These are phyloP conservation scores for Desmodus rotundus DNA, from an alignment of 2,113 vertebrate species.

Conservation along the genomic window DNA sequence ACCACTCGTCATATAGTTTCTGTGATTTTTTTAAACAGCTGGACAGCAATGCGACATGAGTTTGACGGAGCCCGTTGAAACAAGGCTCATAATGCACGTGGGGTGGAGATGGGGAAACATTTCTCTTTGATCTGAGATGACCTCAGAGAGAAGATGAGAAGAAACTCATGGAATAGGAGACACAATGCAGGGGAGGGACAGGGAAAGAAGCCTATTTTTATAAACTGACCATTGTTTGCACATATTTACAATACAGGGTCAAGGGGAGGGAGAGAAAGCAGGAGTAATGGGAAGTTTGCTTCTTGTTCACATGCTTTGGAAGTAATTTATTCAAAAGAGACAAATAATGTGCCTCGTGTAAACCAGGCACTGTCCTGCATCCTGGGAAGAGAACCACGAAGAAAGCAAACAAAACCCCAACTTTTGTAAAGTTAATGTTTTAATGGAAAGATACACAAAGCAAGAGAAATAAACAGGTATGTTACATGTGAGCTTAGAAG, in stretches of 20 bases:
- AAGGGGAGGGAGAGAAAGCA: not conserved
- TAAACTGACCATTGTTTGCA: not conserved
- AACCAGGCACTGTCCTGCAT: too few species aligned
- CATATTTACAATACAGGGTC: not conserved
- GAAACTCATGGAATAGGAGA: not conserved
- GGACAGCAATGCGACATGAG: not conserved
- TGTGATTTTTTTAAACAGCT: not conserved
- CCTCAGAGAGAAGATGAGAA: not conserved
- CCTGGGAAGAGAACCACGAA: not conserved
- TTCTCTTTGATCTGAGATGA: not conserved
- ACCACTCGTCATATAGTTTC: not conserved
- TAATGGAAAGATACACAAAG: not conserved
- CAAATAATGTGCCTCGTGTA: not conserved
- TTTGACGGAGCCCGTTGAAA: not conserved
- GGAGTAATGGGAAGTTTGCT: not conserved
- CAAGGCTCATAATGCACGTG: not conserved
- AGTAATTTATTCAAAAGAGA: not conserved
- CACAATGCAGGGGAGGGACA: rapidly evolving
- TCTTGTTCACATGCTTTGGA: not conserved
- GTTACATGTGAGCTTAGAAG: not conserved
- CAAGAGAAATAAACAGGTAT: not conserved
- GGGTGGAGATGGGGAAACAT: not conserved
- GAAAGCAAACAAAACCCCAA: not conserved
- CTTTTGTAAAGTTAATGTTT: not conserved
- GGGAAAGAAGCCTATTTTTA: not conserved